These are phyloP conservation scores for Cybosia mesomella DNA, from an alignment of 2,888 invertebrate genomes.

Conservation along the genomic window DNA sequence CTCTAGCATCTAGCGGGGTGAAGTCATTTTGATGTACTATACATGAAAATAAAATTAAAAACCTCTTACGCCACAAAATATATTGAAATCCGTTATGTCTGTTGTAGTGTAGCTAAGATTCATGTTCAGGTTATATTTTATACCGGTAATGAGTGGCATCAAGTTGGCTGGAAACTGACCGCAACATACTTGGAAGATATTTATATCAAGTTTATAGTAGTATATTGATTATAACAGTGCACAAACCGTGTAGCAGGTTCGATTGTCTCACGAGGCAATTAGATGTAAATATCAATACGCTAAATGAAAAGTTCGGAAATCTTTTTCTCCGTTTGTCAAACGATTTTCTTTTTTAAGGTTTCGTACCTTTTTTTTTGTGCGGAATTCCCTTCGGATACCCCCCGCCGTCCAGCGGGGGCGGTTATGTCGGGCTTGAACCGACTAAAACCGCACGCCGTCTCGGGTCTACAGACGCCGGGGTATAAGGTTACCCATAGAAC, in stretches of 20 bases:
- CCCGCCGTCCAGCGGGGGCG: too few relatives aligned
- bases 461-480: too few relatives aligned
- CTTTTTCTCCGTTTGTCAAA: not conserved
- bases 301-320: not conserved
- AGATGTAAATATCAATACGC: not conserved
- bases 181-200: conserved; percentile 18
- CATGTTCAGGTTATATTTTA: conserved; percentile 15
- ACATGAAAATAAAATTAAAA: not conserved
- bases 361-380: too few relatives aligned
- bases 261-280: conserved; percentile 1
- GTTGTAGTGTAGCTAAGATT: not conserved
- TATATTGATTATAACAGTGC: not conserved
- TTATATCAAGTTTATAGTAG: not conserved
- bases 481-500: too few relatives aligned
- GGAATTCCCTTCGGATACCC: too few relatives aligned
- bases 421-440: too few relatives aligned
- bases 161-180: conserved; percentile 18
- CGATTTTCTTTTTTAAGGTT: not conserved
- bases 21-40: not conserved
- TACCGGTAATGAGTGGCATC: conserved; percentile 18
- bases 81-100: not conserved
- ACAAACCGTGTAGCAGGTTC: not conserved
- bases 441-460: too few relatives aligned
- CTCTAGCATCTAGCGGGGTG: not conserved
- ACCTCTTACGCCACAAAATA: not conserved